Conservation (phyloP, 92 coral and sea anemone species). For the Micromussa lordhowensis region DNA sequence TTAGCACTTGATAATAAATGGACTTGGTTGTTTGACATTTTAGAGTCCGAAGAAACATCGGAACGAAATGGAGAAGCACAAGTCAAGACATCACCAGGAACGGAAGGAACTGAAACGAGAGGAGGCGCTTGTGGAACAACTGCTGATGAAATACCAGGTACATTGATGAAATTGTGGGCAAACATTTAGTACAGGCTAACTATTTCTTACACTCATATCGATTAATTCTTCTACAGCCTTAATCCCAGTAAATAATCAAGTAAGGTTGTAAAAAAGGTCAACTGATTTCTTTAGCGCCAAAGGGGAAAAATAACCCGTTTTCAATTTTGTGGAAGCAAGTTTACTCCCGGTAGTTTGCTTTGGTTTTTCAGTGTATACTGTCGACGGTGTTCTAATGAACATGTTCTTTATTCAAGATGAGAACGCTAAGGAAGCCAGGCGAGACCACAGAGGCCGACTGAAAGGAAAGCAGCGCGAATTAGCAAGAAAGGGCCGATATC, state of each 20-base stretch:
- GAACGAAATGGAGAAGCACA: neutral
- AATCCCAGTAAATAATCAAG: neutral
- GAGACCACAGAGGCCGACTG: constrained; percentile 15
- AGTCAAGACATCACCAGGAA: neutral
- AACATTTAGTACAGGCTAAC: no score
- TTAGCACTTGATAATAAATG: neutral
- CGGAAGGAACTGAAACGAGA: neutral
- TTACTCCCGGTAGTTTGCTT: neutral
- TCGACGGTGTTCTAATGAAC: neutral
- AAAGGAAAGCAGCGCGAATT: constrained; percentile 7
- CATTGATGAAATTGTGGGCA: neutral
- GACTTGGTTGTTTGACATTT: neutral
- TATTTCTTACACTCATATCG: neutral
- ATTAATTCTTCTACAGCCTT: no score
- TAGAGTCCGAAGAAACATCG: constrained; percentile 17
- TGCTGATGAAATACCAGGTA: constrained; percentile 30
- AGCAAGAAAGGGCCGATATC: neutral
- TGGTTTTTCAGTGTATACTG: no score
- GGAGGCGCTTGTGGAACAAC: constrained; percentile 26
- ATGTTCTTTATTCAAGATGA: constrained; percentile 1
- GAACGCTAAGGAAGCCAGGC: neutral
- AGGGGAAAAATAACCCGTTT: neutral
- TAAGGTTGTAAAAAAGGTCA: neutral
- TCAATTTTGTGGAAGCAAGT: neutral
- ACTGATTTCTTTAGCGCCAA: no score